A percentile compares a stretch with the other conserved stretches of the same genome.
Conservation (phyloP, 2,797 vertebrate species). For the Carapus acus region DNA sequence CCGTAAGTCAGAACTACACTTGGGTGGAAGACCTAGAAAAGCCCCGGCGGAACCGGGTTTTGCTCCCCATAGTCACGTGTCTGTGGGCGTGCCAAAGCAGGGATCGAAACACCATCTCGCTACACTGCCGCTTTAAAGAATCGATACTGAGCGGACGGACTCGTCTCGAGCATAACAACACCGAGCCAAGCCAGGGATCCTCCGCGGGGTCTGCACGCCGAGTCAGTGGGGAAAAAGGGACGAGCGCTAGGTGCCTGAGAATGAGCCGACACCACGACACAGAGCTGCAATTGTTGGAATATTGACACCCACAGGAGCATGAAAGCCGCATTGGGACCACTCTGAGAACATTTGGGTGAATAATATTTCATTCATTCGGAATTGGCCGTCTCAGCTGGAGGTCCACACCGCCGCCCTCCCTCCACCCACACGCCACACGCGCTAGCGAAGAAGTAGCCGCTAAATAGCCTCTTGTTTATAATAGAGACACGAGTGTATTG, state of each 20-base stretch:
- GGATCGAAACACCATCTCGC: no score
- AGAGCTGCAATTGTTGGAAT: slow-evolving; percentile 17
- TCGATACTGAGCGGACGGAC: no score
- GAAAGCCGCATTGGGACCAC: slow-evolving; percentile 35
- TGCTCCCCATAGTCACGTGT: no score
- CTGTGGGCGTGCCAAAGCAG: no score
- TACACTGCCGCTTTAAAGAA: no score
- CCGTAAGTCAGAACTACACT: no score
- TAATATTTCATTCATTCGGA: slow-evolving; percentile 28
- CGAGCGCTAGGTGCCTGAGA: slow-evolving; percentile 10
- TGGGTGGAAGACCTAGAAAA: no score
- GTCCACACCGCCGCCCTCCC: slow-evolving; percentile 1
- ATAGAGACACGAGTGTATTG: no score
- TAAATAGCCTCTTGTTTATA: not conserved
- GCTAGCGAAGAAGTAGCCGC: slow-evolving; percentile 1
- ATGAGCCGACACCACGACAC: slow-evolving; percentile 27
- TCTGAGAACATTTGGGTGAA: slow-evolving; percentile 33
- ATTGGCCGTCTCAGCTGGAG: slow-evolving; percentile 6
- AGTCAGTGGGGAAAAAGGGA: slow-evolving; percentile 10
- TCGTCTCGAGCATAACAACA: no score
- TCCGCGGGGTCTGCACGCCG: slow-evolving; percentile 5
- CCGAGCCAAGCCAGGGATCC: not conserved
- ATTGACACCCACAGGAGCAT: slow-evolving; percentile 21
- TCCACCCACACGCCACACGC: slow-evolving; percentile 24
- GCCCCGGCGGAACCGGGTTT: no score